These are phyloP conservation scores for Synergus itoensis DNA, from an alignment of 2,888 invertebrate species.

Conservation along the genomic window DNA sequence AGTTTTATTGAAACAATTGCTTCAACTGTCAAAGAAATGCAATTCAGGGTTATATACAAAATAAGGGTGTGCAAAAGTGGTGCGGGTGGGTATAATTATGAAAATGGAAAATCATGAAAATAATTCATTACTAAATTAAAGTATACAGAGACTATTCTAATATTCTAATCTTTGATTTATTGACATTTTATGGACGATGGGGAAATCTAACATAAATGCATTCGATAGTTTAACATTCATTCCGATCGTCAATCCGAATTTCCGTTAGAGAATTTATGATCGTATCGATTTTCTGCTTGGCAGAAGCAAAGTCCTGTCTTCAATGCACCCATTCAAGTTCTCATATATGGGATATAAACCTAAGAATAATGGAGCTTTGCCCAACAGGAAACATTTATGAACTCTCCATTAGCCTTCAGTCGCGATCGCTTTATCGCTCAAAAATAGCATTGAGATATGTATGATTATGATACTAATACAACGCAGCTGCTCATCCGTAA, in stretches of 20 bases:
- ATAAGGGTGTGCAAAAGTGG: too few species aligned
- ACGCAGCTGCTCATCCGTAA: constrained; percentile 11
- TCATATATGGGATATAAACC: constrained; percentile 16
- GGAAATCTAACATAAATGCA: background rate
- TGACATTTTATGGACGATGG: background rate
- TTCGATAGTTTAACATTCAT: background rate
- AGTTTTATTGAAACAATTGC: too few species aligned
- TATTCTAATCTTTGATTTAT: background rate
- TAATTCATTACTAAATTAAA: background rate
- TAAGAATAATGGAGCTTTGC: constrained; percentile 24
- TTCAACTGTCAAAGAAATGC: too few species aligned
- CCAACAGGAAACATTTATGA: constrained; percentile 26
- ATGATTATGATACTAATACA: background rate
- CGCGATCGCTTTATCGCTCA: constrained; percentile 1
- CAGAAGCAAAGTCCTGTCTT: constrained; percentile 12
- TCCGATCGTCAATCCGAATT: background rate
- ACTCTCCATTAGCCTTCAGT: constrained; percentile 11
- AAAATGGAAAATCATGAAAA: too few species aligned
- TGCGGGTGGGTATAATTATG: too few species aligned
- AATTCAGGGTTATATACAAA: too few species aligned
- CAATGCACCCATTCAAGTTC: background rate
- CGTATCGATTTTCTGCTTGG: constrained; percentile 3
- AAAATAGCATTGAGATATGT: constrained; percentile 13
- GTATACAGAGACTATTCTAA: background rate
- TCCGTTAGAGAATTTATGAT: constrained; percentile 22